Conservation (phyloP, 2,888 invertebrate genomes). For the Brachyopa scutellaris region DNA sequence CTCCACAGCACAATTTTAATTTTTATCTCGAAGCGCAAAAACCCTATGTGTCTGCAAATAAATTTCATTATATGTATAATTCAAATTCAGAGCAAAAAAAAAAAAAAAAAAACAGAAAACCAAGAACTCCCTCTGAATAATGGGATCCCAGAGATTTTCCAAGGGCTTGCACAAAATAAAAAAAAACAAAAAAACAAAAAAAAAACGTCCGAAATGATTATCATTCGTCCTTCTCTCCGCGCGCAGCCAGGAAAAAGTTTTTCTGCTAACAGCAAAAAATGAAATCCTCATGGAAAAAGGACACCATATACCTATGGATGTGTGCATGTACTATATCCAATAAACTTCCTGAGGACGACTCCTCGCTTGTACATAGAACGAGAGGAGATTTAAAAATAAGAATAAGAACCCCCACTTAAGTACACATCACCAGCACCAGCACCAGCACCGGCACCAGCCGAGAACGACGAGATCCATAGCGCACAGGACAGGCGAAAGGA, state of each 20-base stretch:
- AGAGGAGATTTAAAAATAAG: conserved; percentile 56
- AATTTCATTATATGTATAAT: conserved; percentile 56
- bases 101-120: not conserved
- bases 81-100: conserved; percentile 35
- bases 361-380: conserved; percentile 16
- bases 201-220: conserved; percentile 43
- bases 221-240: conserved; percentile 35
- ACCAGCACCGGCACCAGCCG: not conserved
- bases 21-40: conserved; percentile 42
- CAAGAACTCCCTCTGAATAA: conserved; percentile 32
- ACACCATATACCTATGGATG: not conserved
- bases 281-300: conserved; percentile 4
- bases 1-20: conserved; percentile 23
- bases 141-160: conserved; percentile 44
- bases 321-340: conserved; percentile 34
- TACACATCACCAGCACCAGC: conserved; percentile 29
- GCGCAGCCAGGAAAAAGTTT: conserved; percentile 28
- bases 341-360: conserved; percentile 43
- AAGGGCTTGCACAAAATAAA: conserved; percentile 20
- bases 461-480: too few species aligned
- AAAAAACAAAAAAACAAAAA: conserved; percentile 12
- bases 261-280: conserved; percentile 54
- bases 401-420: conserved; percentile 56
- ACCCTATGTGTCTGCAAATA: conserved; percentile 61
- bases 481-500: conserved; percentile 17